Base-by-base conservation (phyloP, 2,113 vertebrate species). In the Ictidomys tridecemlineatus region DNA sequence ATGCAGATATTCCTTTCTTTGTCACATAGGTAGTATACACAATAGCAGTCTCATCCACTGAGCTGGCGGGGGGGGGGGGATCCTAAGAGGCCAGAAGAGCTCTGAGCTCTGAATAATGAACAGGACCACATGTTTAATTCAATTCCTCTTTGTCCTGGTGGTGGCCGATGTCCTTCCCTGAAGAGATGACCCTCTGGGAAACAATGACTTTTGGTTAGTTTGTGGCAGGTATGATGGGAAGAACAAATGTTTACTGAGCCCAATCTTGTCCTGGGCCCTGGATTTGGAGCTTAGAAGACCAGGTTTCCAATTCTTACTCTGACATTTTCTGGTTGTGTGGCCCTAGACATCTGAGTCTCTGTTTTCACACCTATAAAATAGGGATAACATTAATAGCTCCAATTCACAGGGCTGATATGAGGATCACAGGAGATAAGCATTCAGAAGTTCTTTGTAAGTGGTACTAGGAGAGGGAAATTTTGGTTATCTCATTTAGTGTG, bases 1-100 rank as follows among this genome's bases (percentile, higher is more conserved):
- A 97, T 90, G 70, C 83, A 94, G 96, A 79, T 91, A 63, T 78
- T 69, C 69, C 70, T 91, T 85, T 79, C 56, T 61, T 86, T 86
- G 83, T 73, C 58, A 48, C 8, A 13, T 14, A 92, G 82, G 39
- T 56, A 67, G 30, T 76, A 32, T 8, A 65, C 58, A 76, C 77
- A 48, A 30, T 14, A 85, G 56, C 28, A 53, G 14, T 48, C 45
- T 95, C 45, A 85, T 84, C 76, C 82, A 79, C 74, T 82, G 67
- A 85, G 56, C 17, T 58, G 37, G 56, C 34, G 73, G 34, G 67
- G 16, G 78, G 30, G 30, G 67, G 20, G 78, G 34, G 80, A 65
- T 77, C 28, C 58, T 65, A 79, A 9, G 51, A 85, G 86, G 20
- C 74, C 73, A 18, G 39, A 22, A 92, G 61, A 84, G 34, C 39